Base-by-base conservation (phyloP, 2,797 vertebrate species). In the Alfaro cultratus region DNA sequence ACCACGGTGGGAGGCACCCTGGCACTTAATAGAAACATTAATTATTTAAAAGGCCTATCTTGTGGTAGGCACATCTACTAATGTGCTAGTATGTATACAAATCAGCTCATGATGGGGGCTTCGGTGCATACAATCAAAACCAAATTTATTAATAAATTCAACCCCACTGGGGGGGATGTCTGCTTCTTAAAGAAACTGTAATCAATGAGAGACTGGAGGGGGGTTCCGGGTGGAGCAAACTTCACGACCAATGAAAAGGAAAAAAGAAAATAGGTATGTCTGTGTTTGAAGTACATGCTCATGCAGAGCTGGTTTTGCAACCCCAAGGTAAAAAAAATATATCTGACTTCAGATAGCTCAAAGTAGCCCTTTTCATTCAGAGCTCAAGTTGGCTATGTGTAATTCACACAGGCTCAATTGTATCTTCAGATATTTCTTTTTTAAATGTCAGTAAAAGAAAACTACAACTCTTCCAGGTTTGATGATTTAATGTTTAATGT, bases 61-160 rank as follows among this genome's bases (percentile, higher is more conserved):
- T 67, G 86, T 92, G 87, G 91, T 92, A 88, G 94, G 93, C 94
- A 95, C 89, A 88, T 91, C 89, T 85, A 88, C 94, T 95, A 96
- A 95, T 95, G 93, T 92, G 90, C 90, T 85, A 86, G 89, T 93
- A 94, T 96, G 94, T 96, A 95, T 93, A 94, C 94, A 96, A 95
- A 96, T 94, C 93, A 94, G 89, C 92, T 93, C 91, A 82, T 90
- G 89, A 93, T 89, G 88, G 87, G 89, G 92, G 86, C 87, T 90
- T 92, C 83, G 81, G 85, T 78, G 85, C 88, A 89, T 87, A 91
- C 89, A 93, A 93, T 90, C 90, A 93, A 87, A 93, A 89, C 77
- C 83, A 94, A 92, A 93, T 90, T 64, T 91, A 91, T 93, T 93
- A 87, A 93, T 92, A 85, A 88, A 92, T 90, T 87, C 89, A 90